These are phyloP conservation scores for Drosophila hydei DNA, from an alignment of 1,140 invertebrate genomes.

Conservation along the genomic window DNA sequence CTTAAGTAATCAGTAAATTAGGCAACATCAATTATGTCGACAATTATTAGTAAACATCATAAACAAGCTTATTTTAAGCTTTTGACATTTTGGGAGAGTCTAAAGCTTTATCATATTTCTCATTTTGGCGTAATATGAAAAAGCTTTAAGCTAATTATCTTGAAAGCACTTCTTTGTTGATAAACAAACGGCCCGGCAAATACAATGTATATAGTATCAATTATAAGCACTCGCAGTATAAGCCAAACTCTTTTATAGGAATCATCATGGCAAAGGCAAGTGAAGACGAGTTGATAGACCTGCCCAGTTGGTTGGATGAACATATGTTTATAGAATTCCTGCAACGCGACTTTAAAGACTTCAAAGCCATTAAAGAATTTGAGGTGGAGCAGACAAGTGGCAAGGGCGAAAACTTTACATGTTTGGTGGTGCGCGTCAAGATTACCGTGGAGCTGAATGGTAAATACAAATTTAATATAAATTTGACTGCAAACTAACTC, in stretches of 20 bases:
- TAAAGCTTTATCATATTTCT: constrained; percentile 1
- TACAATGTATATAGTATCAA: not conserved
- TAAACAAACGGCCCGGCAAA: not conserved
- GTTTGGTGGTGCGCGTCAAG: constrained; percentile 45
- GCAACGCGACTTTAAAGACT: constrained; percentile 45
- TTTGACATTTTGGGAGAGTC: too few species aligned
- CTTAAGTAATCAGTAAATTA: too few species aligned
- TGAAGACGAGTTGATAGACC: constrained; percentile 13
- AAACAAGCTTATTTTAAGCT: too few species aligned
- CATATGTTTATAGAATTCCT: constrained; percentile 47
- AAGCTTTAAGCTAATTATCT: constrained; percentile 4
- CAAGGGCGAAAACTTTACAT: constrained; percentile 72
- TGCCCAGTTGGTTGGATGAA: constrained; percentile 48
- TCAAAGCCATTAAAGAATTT: constrained; percentile 46
- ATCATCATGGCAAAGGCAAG: not conserved
- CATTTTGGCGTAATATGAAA: not conserved
- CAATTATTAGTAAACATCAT: too few species aligned
- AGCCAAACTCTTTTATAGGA: not conserved
- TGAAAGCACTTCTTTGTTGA: constrained; percentile 19
- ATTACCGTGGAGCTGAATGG: constrained; percentile 52
- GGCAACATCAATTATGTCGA: too few species aligned
- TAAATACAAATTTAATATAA: constrained; percentile 20
- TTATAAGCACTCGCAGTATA: not conserved
- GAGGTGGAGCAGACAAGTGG: constrained; percentile 36
- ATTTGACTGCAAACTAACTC: not conserved